phyloP scores from a whole-genome alignment of 2,113 vertebrate genomes.

The Sebastes schlegelii region DNA sequence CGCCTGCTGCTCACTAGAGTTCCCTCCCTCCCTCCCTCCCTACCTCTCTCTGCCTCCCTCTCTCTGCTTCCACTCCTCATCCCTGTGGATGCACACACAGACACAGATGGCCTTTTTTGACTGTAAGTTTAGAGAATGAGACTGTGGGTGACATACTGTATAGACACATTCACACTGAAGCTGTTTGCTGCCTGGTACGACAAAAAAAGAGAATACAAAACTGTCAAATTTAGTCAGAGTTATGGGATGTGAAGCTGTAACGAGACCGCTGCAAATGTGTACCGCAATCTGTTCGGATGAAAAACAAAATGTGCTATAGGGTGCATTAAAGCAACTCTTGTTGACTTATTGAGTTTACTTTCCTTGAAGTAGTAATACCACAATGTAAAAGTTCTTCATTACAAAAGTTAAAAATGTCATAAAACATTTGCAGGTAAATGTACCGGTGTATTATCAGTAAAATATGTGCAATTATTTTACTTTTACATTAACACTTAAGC shows the following conservation, averaged over 20 bases:
- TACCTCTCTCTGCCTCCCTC: background rate
- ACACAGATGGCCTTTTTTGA: slow-evolving; percentile 41
- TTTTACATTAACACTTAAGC: background rate
- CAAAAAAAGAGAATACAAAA: slow-evolving; percentile 27
- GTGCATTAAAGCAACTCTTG: background rate
- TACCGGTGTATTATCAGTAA: background rate
- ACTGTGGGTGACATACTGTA: slow-evolving; percentile 30
- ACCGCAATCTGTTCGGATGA: background rate
- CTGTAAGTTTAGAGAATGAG: slow-evolving; percentile 2
- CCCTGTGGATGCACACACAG: slow-evolving; percentile 28
- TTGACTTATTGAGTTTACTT: background rate
- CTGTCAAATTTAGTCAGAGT: slow-evolving; percentile 24
- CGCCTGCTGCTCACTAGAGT: too few species aligned
- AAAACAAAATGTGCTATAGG: background rate
- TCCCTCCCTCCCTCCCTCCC: background rate
- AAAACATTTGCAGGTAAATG: background rate
- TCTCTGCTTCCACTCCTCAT: slow-evolving; percentile 4
- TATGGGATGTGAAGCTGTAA: background rate
- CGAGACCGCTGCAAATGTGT: background rate
- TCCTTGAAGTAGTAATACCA: background rate
- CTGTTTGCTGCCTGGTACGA: slow-evolving; percentile 19
- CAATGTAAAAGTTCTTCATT: background rate
- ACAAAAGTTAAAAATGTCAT: background rate
- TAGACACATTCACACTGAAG: slow-evolving; percentile 27
- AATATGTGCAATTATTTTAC: background rate